Base-by-base conservation (phyloP, 2,888 invertebrate genomes). In the Gibbula magus region DNA sequence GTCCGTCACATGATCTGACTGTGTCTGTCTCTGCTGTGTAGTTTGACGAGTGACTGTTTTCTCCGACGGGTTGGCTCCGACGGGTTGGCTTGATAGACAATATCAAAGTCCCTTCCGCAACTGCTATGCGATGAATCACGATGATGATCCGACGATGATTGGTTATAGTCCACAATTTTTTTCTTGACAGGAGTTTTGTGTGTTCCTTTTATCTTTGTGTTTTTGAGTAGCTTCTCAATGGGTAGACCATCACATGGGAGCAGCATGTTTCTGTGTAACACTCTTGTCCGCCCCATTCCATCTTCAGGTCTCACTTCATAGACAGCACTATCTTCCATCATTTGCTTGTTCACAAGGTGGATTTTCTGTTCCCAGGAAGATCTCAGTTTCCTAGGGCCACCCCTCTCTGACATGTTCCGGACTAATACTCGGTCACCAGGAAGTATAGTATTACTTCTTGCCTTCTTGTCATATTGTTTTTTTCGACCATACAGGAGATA, bases 401-500 rank as follows among this genome's bases (percentile, higher is more conserved):
- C 67, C 10, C 35, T 4, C 25, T 66, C 66, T 22, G 2, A 10
- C 25, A 56, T 8, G n/a, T 56, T n/a, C 7, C 56, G 10, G 4
- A 56, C 56, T 1, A 56, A 13, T 13, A 56, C 20, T 1, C 56
- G 20, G n/a, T 56, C 56, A 13, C 67, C 67, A 4, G 32, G 32
- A 70, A 29, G 74, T 20, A 78, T 78, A 75, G 8, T 75, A 75
- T 20, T 77, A 32, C 39, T 77, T 51, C 32, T 56, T 79, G 51
- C 79, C 83, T 39, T 78, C 52, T 13, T 78, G 75, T 22, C 61
- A 35, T 39, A 77, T 82, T n/a, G 67, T 77, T 77, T 51, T 82
- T n/a, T 56, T 35, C 82, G 32, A 22, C 82, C 82, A 66, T 78
- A 81, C 45, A 85, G 32, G 56, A 84, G 52, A 61, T 45, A 83